These are phyloP conservation scores for Xiphophorus couchianus DNA, from an alignment of 2,113 vertebrate species.

Conservation along the genomic window DNA sequence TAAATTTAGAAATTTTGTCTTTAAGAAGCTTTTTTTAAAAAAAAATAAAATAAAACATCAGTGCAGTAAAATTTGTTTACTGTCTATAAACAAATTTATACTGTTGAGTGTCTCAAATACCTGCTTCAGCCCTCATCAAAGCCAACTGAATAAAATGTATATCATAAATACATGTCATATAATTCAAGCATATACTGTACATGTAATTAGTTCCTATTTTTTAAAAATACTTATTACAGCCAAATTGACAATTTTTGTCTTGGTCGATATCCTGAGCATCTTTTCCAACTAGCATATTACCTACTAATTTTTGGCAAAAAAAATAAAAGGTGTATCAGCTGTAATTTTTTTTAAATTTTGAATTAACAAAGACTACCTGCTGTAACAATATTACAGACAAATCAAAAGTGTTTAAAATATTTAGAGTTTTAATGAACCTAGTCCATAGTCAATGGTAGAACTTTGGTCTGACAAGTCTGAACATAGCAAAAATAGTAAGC, in stretches of 20 bases:
- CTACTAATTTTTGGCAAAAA: too few relatives aligned
- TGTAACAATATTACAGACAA: too few relatives aligned
- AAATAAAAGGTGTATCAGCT: too few relatives aligned
- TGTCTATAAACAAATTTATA: too few relatives aligned
- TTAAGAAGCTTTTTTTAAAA: background rate
- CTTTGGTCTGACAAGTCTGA: conserved; percentile 35
- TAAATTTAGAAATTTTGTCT: background rate
- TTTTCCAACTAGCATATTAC: too few relatives aligned
- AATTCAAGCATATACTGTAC: background rate
- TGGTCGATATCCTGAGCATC: too few relatives aligned
- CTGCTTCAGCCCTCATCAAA: background rate
- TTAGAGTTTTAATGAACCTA: background rate
- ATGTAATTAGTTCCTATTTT: background rate
- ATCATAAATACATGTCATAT: background rate
- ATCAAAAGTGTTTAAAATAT: background rate
- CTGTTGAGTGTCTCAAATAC: background rate
- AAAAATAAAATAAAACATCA: background rate
- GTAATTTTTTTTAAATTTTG: too few relatives aligned
- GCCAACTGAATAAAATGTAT: background rate
- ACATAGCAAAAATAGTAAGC: conserved; percentile 47
- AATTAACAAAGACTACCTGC: too few relatives aligned
- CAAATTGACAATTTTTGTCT: too few relatives aligned
- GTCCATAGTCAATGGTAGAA: conserved; percentile 7
- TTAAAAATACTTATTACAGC: too few relatives aligned
- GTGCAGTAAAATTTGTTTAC: background rate